phyloP scores from a whole-genome alignment of 53 echinoderm and acorn worm genomes.

The Echinometra lucunter region DNA sequence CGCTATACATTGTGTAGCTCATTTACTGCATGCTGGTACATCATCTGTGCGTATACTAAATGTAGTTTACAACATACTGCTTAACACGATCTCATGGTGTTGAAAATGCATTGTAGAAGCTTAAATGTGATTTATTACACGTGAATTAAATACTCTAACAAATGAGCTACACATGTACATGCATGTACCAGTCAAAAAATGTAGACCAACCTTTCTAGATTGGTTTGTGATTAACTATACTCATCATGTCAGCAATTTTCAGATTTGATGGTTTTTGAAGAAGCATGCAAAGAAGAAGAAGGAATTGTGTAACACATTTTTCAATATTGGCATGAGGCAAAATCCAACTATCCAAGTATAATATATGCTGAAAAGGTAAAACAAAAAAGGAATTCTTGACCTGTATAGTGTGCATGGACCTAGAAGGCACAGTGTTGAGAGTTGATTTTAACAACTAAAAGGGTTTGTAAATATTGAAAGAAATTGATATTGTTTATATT shows the following conservation, averaged over 20 bases:
- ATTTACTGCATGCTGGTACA: no score
- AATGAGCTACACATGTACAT: neutral
- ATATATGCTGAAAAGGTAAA: neutral
- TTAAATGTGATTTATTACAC: neutral
- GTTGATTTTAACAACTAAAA: neutral
- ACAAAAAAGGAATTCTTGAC: neutral
- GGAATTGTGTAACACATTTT: neutral
- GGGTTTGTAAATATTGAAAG: constrained; percentile 32
- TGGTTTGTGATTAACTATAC: neutral
- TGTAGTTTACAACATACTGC: no score
- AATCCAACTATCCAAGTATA: neutral
- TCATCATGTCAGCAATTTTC: neutral
- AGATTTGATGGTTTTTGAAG: neutral
- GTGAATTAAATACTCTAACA: no score
- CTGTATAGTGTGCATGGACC: neutral
- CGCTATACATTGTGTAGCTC: no score
- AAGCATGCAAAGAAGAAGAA: neutral
- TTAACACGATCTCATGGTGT: no score
- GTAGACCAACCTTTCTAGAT: neutral
- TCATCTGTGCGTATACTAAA: no score
- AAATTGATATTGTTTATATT: constrained; percentile 5
- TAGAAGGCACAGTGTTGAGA: neutral
- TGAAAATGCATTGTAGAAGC: neutral
- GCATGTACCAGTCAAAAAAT: no score
- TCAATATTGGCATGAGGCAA: neutral